Evolutionary conservation across 2,797 vertebrate genomes (phyloP), one percentile per base, ranked within the genome.

Genomic region (Macroramphosus scolopax): DNA sequence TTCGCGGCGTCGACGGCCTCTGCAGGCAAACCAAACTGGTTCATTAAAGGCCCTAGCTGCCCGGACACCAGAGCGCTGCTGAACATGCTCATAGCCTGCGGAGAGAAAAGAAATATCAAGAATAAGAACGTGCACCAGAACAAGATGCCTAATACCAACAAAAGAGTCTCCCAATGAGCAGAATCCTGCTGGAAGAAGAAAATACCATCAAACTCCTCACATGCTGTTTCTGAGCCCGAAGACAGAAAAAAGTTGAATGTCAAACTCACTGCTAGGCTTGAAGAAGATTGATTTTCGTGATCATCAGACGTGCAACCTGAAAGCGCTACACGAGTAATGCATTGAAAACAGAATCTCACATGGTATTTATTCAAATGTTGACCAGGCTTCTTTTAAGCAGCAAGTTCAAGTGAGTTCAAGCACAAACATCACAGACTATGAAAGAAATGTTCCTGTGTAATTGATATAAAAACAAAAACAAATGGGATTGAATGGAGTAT

Each of bases 1-100:
- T 95, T 98, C 44, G 96, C 96, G 0, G 96, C 96, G 12, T 98
- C 96, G 75, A 98, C 94, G 0, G 96, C 96, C 62, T 95, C 95
- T 0, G 93, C 76, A 0, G 96, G 95, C 57, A 99, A 81, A 17
- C 95, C 95, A 10, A 99, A 98, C 90, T 99, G 96, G 61, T 88
- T 97, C 94, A 99, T 94, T 29, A 99, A 91, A 0, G 96, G 95
- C 0, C 96, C 96, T 16, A 99, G 91, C 87, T 99, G 96, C 41
- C 96, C 96, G 0, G 95, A 98, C 29, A 94, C 95, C 78, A 99
- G 82, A 30, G 96, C 96, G 9, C 95, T 96, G 59, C 95, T 97
- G 89, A 99, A 99, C 96, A 97, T 96, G 48, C 93, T 95, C 90
- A 99, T 90, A 1, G 96, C 93, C 96, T 99, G 81, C n/a, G n/a